Evolutionary conservation across 2,888 invertebrate genomes (phyloP).

Genomic region (Calliphora vomitoria): DNA sequence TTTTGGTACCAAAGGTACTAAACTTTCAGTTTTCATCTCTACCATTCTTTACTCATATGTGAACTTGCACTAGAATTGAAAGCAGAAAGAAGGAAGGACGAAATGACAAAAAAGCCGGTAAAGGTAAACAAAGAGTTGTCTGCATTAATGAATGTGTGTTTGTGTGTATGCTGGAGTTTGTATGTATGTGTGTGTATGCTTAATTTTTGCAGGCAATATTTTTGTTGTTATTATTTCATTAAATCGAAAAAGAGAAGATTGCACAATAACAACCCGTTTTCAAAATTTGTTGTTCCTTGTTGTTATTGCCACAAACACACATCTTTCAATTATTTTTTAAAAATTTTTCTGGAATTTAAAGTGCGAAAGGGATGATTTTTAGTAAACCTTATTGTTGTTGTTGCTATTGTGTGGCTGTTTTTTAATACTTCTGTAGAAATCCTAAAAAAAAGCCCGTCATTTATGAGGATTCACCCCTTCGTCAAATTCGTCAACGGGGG

Average conservation of each 20-base stretch:
- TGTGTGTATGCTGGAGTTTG: too few relatives aligned
- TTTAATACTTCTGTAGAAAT: constrained; percentile 66
- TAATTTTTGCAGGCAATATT: constrained; percentile 45
- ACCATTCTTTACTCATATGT: constrained; percentile 2
- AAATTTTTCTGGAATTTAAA: constrained; percentile 66
- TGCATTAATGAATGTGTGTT: constrained; percentile 24
- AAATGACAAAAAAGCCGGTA: constrained; percentile 54
- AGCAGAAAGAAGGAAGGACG: background rate
- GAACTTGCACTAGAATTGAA: constrained; percentile 50
- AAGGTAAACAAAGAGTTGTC: constrained; percentile 64
- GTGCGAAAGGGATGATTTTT: constrained; percentile 76
- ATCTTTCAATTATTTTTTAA: constrained; percentile 50
- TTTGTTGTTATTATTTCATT: background rate
- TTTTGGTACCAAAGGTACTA: background rate
- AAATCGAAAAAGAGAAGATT: constrained; percentile 61
- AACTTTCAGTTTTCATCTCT: background rate
- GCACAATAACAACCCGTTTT: constrained; percentile 76
- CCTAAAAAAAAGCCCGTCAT: constrained; percentile 72
- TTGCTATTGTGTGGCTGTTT: constrained; percentile 47
- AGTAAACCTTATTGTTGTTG: constrained; percentile 32
- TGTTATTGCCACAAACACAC: constrained; percentile 30
- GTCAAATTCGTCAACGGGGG: constrained; percentile 69
- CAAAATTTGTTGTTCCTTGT: background rate
- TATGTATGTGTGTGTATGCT: constrained; percentile 28
- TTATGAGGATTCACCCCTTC: constrained; percentile 74